Percentiles rank a stretch among this genome's conserved stretches.
These are phyloP conservation scores for Scatophagus argus DNA, from an alignment of 2,113 vertebrate species.

Conservation along the genomic window DNA sequence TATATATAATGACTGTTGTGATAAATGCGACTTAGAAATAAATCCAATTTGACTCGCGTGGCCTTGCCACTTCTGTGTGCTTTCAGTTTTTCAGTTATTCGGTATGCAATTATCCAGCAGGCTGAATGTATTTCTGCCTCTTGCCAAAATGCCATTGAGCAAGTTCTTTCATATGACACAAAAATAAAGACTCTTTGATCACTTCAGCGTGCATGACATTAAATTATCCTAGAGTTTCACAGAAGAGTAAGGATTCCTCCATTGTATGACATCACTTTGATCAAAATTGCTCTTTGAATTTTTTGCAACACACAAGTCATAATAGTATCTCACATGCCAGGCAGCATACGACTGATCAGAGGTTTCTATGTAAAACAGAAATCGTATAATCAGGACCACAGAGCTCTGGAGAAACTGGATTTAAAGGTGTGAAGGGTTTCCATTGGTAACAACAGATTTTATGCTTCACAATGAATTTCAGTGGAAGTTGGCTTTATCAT, in stretches of 20 bases:
- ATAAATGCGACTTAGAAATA: neutral
- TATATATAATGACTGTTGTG: neutral
- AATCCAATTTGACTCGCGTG: neutral
- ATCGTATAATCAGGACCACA: conserved; percentile 2
- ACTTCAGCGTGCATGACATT: conserved; percentile 29
- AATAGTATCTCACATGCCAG: conserved; percentile 11
- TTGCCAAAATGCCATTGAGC: conserved; percentile 25
- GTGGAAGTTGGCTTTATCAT: neutral
- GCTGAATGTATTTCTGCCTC: conserved; percentile 25
- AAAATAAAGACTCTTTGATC: conserved; percentile 72
- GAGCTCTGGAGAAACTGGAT: conserved; percentile 1
- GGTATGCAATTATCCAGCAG: conserved; percentile 34
- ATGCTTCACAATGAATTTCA: neutral
- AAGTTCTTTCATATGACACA: conserved; percentile 47
- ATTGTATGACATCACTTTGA: conserved; percentile 69
- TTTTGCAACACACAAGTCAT: conserved; percentile 47
- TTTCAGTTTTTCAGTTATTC: conserved; percentile 28
- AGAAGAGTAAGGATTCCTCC: conserved; percentile 37
- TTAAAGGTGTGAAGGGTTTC: neutral
- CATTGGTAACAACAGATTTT: neutral
- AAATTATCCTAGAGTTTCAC: conserved; percentile 46
- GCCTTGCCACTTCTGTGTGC: neutral
- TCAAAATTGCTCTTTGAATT: conserved; percentile 74
- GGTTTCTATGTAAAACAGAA: conserved; percentile 48
- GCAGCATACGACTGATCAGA: conserved; percentile 31